These are phyloP conservation scores for Atta colombica DNA, from an alignment of 1,140 invertebrate genomes.

Conservation along the genomic window DNA sequence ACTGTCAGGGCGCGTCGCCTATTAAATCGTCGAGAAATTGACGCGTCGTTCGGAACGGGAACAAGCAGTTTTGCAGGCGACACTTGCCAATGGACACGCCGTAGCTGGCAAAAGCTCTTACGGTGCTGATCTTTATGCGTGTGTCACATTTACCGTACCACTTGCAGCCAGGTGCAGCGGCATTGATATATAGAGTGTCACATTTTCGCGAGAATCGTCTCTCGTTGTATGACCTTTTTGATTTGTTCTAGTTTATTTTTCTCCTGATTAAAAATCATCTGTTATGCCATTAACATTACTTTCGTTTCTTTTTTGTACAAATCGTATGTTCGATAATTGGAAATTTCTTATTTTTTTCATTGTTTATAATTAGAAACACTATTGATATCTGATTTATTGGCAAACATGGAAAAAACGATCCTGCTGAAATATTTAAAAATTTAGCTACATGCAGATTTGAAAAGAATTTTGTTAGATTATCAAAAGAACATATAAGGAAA, in stretches of 20 bases:
- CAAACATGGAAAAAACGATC: too few relatives aligned
- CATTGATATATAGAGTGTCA: conserved; percentile 8
- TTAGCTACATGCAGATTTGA: too few relatives aligned
- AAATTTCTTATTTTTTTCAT: not conserved
- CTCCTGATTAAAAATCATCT: not conserved
- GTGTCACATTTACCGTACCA: conserved; percentile 16
- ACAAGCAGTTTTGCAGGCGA: conserved; percentile 50
- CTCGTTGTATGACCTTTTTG: not conserved
- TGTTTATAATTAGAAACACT: not conserved
- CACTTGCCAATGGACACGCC: conserved; percentile 31
- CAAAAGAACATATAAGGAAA: too few relatives aligned
- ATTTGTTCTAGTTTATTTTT: not conserved
- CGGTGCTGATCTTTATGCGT: conserved; percentile 2
- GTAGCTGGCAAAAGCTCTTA: conserved; percentile 6
- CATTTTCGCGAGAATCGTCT: not conserved
- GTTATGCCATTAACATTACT: not conserved
- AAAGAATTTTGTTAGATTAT: too few relatives aligned
- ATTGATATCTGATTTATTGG: too few relatives aligned
- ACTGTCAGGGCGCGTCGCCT: conserved; percentile 54
- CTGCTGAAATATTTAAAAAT: too few relatives aligned
- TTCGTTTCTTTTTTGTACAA: not conserved
- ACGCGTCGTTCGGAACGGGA: conserved; percentile 39
- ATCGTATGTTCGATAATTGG: not conserved
- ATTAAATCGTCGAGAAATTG: conserved; percentile 61
- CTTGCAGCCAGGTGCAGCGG: conserved; percentile 31